These are phyloP conservation scores for Crocuta crocuta DNA, from an alignment of 2,113 vertebrate genomes.

Conservation along the genomic window DNA sequence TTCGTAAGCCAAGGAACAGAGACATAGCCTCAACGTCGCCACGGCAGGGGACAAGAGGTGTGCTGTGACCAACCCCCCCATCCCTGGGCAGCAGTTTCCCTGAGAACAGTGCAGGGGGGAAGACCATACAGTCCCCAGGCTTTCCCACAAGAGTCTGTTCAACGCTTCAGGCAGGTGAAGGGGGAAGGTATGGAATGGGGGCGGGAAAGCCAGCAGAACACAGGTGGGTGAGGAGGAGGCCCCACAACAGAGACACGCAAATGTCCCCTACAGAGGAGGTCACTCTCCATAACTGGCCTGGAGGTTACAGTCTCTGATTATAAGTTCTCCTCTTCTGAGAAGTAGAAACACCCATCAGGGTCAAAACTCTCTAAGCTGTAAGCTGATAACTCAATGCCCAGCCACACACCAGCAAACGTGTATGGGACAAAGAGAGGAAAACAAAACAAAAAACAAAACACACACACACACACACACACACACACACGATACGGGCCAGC, in stretches of 20 bases:
- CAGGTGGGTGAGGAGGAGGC: background rate
- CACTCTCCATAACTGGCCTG: background rate
- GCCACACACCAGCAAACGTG: background rate
- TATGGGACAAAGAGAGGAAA: background rate
- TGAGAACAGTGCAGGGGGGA: background rate
- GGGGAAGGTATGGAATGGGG: background rate
- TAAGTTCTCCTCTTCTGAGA: background rate
- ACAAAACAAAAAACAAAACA: no score
- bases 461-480: no score
- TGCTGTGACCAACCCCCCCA: no score
- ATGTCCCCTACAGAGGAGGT: background rate
- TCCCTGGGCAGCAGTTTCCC: background rate
- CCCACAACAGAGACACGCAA: background rate
- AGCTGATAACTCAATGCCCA: background rate
- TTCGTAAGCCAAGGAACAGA: background rate
- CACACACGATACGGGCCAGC: background rate
- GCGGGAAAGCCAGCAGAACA: rapidly evolving
- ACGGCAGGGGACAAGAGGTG: background rate
- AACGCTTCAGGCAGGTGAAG: background rate
- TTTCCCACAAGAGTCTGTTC: background rate
- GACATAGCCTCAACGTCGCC: background rate
- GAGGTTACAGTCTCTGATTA: background rate
- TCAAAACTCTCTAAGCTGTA: background rate
- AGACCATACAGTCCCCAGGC: background rate
- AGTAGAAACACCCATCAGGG: background rate